Conservation (phyloP, 2,888 invertebrate species). For the Dione vanillae region DNA sequence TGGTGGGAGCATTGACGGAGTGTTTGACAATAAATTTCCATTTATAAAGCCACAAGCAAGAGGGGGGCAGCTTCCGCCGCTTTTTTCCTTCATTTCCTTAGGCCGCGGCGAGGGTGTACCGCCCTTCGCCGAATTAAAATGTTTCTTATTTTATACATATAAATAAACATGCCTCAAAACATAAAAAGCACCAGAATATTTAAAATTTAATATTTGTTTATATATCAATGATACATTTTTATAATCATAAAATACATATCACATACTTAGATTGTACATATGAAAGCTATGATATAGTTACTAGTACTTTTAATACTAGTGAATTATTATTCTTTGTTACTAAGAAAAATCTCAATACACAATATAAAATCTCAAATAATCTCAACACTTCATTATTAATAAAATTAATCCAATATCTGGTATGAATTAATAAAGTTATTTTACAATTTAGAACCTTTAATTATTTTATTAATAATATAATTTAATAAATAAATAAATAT, state of each 20-base stretch:
- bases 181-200: not conserved
- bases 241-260: not conserved
- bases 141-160: slow-evolving; percentile 56
- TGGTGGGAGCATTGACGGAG: slow-evolving; percentile 74
- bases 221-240: not conserved
- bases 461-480: not conserved
- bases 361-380: no score
- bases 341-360: no score
- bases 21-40: slow-evolving; percentile 84
- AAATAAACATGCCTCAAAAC: slow-evolving; percentile 45
- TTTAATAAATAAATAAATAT: not conserved
- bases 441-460: not conserved
- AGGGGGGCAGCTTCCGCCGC: slow-evolving; percentile 75
- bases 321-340: no score
- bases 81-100: slow-evolving; percentile 84
- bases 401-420: no score
- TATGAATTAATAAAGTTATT: not conserved
- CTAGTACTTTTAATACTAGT: no score
- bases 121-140: slow-evolving; percentile 75
- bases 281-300: no score
- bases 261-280: not conserved
- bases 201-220: not conserved
- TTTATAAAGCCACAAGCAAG: slow-evolving; percentile 81
- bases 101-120: slow-evolving; percentile 74
- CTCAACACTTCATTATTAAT: no score